These are phyloP conservation scores for Hypanus sabinus DNA, from an alignment of 2,113 vertebrate species.

Conservation along the genomic window DNA sequence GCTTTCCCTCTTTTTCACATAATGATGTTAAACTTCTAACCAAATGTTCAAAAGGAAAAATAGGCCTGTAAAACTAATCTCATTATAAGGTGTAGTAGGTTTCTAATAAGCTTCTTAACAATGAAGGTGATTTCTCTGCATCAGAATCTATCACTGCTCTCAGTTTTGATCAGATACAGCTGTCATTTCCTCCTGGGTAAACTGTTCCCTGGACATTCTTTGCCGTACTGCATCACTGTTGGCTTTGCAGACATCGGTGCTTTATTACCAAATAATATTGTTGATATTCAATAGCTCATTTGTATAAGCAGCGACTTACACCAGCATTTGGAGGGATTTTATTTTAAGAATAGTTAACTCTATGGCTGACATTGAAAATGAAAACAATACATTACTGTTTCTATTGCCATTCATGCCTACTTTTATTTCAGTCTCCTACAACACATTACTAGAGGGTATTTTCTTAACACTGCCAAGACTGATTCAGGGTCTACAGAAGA, in stretches of 20 bases:
- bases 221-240: slow-evolving; percentile 50
- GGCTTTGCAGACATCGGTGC: slow-evolving; percentile 50
- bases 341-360: slow-evolving; percentile 57
- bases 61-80: not conserved
- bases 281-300: slow-evolving; percentile 62
- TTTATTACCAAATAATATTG: slow-evolving; percentile 48
- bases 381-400: slow-evolving; percentile 73
- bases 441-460: slow-evolving; percentile 65
- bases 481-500: slow-evolving; percentile 61
- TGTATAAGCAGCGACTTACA: slow-evolving; percentile 55
- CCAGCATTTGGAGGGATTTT: slow-evolving; percentile 58
- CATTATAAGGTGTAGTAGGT: not conserved
- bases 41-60: not conserved
- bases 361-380: slow-evolving; percentile 53
- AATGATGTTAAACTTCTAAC: slow-evolving; percentile 10
- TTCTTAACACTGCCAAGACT: slow-evolving; percentile 63
- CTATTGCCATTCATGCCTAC: slow-evolving; percentile 65
- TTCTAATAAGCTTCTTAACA: slow-evolving; percentile 25
- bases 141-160: slow-evolving; percentile 59
- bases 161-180: slow-evolving; percentile 57
- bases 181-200: slow-evolving; percentile 56
- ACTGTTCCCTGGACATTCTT: slow-evolving; percentile 44
- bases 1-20: not conserved
- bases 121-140: slow-evolving; percentile 44
- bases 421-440: slow-evolving; percentile 75